Conservation (phyloP, 2,888 invertebrate genomes). For the Pollenia angustigena region DNA sequence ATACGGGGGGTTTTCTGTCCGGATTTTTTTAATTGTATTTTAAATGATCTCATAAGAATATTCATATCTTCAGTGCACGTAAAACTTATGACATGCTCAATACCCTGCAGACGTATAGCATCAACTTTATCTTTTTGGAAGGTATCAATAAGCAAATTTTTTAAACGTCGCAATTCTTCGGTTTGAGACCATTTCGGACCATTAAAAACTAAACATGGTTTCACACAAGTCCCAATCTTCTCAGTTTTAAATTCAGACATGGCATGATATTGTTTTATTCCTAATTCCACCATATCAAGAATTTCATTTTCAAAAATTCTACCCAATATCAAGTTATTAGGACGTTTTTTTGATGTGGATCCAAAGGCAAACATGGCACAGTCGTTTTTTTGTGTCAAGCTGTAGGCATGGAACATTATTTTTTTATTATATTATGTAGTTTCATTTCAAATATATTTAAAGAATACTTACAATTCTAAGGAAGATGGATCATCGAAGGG, state of each 20-base stretch:
- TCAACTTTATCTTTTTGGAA: constrained; percentile 89
- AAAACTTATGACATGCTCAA: constrained; percentile 97
- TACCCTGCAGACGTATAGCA: constrained; percentile 94
- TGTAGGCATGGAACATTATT: constrained; percentile 76
- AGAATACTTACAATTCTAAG: constrained; percentile 88
- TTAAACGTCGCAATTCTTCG: constrained; percentile 91
- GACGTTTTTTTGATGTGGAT: constrained; percentile 97
- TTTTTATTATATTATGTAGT: too few species aligned
- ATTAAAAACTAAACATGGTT: constrained; percentile 96
- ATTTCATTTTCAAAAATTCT: constrained; percentile 95
- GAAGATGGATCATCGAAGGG: constrained; percentile 96
- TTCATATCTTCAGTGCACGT: constrained; percentile 91
- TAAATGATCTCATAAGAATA: constrained; percentile 91
- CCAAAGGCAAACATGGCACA: constrained; percentile 95
- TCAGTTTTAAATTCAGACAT: constrained; percentile 91
- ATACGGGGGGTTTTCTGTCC: constrained; percentile 94
- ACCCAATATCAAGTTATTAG: constrained; percentile 95
- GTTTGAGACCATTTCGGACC: constrained; percentile 95
- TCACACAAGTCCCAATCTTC: constrained; percentile 92
- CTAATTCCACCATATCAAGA: constrained; percentile 98
- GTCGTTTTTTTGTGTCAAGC: constrained; percentile 92
- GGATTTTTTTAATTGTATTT: constrained; percentile 94
- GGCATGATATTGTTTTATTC: constrained; percentile 92
- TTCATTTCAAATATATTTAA: not conserved
- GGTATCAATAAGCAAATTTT: constrained; percentile 95